Evolutionary conservation across 2,888 invertebrate species (phyloP), one percentile per base, ranked within the genome.

Genomic region (Sinotaia quadrata): DNA sequence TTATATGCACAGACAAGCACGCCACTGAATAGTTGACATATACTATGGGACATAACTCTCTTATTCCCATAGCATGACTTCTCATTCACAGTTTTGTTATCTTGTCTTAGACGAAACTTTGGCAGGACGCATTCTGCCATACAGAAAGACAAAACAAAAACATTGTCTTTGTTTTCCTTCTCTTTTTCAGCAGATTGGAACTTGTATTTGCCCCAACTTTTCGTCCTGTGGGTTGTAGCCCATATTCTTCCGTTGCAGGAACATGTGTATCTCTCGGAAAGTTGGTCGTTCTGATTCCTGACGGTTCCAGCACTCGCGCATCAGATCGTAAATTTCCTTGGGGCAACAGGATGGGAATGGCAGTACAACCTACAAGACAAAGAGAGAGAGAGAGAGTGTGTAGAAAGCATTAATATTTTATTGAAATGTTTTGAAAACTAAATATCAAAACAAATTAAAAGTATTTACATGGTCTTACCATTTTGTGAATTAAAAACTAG

Each of bases 221-320:
- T 87, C 87, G 58, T 88, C 87, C 49, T 83, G 81, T 8, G 87
- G 87, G 71, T 86, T 85, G 75, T 87, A 88, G 24, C 88, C 88
- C 84, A 87, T 86, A 75, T 87, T 87, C 75, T 88, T 88, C 31
- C 87, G 78, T 73, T 86, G 94, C 77, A 96, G 91, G 89, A 94
- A 96, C 83, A 94, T 91, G 87, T 95, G 94, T 68, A 96, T 93
- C 89, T 96, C 95, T 83, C 93, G 91, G 90, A 96, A 96, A 72
- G 93, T 92, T 0, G 96, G 96, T 47, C 96, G 91, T 83, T 94
- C 93, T 65, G 91, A 90, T 61, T 94, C 93, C 81, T 93, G 92
- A 66, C 94, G 91, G 81, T 94, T 93, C 95, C 96, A 96, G 89
- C 96, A 96, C 89, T 95, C 95, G 80, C 93, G 92, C 94, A 96